Percentiles rank a stretch among this genome's conserved stretches.
Conservation (phyloP, 2,113 vertebrate species). For the Periophthalmodon schlosseri region DNA sequence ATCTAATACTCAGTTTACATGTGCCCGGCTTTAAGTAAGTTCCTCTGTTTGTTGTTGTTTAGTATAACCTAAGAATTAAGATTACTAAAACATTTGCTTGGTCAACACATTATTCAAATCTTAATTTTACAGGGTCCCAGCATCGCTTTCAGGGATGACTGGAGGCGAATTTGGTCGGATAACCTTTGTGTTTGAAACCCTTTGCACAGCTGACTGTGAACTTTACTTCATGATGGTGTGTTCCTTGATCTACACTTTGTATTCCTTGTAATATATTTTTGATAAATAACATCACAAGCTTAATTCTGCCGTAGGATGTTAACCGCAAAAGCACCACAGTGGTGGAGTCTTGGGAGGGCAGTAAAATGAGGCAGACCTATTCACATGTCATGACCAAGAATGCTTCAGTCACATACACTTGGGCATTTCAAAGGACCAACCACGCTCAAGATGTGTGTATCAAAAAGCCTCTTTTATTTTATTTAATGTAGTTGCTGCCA, state of each 20-base stretch:
- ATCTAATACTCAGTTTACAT: conserved; percentile 92
- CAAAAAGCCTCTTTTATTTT: neutral
- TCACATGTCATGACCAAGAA: conserved; percentile 90
- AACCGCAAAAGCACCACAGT: conserved; percentile 93
- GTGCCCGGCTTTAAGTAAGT: conserved; percentile 95
- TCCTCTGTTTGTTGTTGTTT: neutral
- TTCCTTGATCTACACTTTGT: conserved; percentile 9
- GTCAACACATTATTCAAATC: neutral
- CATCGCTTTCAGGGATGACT: conserved; percentile 85
- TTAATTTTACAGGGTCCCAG: conserved; percentile 81
- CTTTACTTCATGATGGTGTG: conserved; percentile 95
- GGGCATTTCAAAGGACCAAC: conserved; percentile 96
- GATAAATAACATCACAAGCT: neutral
- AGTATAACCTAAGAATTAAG: neutral
- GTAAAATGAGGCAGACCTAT: conserved; percentile 89
- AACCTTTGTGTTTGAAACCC: conserved; percentile 93
- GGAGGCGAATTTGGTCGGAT: conserved; percentile 88
- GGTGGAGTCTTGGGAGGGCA: conserved; percentile 95
- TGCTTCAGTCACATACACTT: conserved; percentile 88
- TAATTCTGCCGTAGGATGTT: conserved; percentile 81
- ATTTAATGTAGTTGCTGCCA: neutral
- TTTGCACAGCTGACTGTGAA: conserved; percentile 91
- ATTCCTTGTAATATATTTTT: neutral
- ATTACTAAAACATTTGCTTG: neutral
- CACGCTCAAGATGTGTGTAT: conserved; percentile 87